A percentile compares a stretch with the other conserved stretches of the same genome.
These are phyloP conservation scores for Eublepharis macularius DNA, from an alignment of 2,113 vertebrate species.

Conservation along the genomic window DNA sequence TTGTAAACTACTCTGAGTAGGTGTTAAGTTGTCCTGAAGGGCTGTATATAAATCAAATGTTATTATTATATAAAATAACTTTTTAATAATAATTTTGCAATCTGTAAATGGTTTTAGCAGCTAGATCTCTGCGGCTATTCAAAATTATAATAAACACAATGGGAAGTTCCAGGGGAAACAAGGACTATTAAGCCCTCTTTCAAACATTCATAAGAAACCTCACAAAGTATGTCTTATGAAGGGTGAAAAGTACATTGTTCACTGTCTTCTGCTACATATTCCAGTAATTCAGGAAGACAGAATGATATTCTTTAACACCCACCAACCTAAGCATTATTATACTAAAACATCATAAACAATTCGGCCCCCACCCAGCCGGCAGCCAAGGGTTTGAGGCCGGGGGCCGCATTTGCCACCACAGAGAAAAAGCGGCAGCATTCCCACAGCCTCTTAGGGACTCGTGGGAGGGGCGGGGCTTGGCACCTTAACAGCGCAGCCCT, in stretches of 20 bases:
- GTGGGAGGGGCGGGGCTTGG: no score
- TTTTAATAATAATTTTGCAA: background rate
- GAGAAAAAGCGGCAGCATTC: no score
- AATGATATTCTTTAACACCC: background rate
- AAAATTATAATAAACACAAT: background rate
- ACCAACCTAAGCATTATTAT: background rate
- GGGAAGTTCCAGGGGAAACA: background rate
- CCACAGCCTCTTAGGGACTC: no score
- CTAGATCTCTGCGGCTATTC: background rate
- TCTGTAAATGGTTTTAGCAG: background rate
- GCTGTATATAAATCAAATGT: no score
- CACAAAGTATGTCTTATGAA: background rate
- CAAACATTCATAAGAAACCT: background rate
- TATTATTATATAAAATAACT: background rate
- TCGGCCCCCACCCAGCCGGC: no score
- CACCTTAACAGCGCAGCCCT: no score
- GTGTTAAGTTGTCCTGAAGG: no score
- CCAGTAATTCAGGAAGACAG: background rate
- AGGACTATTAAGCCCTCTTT: background rate
- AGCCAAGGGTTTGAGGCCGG: no score
- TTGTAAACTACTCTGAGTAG: no score
- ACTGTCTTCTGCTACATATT: background rate
- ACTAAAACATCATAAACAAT: background rate
- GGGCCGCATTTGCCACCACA: no score
- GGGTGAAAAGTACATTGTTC: background rate